phyloP scores from a whole-genome alignment of 2,888 invertebrate genomes.

The Tuberolachnus salignus region DNA sequence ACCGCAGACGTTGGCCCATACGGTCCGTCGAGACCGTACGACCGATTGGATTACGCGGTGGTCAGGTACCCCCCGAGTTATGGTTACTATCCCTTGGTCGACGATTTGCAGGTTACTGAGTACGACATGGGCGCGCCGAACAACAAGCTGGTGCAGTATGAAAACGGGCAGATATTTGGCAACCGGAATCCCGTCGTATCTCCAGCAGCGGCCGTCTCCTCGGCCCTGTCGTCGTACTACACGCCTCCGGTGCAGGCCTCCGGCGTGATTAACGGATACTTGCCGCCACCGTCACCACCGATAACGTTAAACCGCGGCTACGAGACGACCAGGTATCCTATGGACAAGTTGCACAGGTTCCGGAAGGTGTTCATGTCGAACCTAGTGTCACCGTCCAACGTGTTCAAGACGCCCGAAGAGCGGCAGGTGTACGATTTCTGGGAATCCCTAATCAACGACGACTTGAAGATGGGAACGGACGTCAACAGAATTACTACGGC shows the following conservation, averaged over 20 bases:
- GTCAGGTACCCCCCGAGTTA: slow-evolving; percentile 50
- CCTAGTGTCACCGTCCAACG: slow-evolving; percentile 41
- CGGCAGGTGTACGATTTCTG: slow-evolving; percentile 41
- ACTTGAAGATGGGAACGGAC: not conserved
- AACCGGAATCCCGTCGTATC: not conserved
- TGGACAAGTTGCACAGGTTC: slow-evolving; percentile 45
- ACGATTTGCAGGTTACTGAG: not conserved
- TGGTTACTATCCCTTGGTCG: slow-evolving; percentile 11
- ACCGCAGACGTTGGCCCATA: slow-evolving; percentile 1
- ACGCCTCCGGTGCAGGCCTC: not conserved
- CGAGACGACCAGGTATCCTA: not conserved
- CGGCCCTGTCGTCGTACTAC: not conserved
- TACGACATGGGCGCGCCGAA: not conserved
- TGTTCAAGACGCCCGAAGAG: slow-evolving; percentile 46
- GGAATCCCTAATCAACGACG: slow-evolving; percentile 36
- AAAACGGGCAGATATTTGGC: not conserved
- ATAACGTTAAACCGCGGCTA: not conserved
- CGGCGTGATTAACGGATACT: not conserved
- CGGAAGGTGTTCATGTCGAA: slow-evolving; percentile 47
- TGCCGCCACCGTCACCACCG: not conserved
- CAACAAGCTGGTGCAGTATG: slow-evolving; percentile 4
- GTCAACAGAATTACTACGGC: no score
- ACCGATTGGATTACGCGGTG: slow-evolving; percentile 43
- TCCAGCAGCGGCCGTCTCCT: not conserved
- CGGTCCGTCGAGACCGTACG: slow-evolving; percentile 3